These are phyloP conservation scores for Ditylenchus dipsaci DNA, from an alignment of 1,140 invertebrate genomes.

Conservation along the genomic window DNA sequence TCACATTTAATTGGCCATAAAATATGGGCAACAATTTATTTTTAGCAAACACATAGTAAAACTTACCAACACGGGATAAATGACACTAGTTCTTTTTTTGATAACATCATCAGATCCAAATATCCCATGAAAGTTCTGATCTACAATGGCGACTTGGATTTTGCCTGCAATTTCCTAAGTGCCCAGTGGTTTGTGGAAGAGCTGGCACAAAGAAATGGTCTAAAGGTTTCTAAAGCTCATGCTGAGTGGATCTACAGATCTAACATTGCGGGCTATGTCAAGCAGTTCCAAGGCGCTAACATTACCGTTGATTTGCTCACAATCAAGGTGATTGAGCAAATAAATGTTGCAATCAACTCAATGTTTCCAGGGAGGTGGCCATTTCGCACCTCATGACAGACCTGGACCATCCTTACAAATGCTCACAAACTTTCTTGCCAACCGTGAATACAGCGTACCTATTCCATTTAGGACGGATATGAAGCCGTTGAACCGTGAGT, in stretches of 20 bases:
- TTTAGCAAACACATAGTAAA: no score
- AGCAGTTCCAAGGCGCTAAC: constrained; percentile 23
- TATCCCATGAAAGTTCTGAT: constrained; percentile 57
- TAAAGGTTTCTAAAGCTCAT: background rate
- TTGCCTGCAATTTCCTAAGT: constrained; percentile 63
- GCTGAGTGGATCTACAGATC: constrained; percentile 10
- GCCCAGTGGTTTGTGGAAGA: constrained; percentile 62
- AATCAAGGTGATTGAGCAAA: constrained; percentile 5
- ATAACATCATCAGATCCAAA: constrained; percentile 28
- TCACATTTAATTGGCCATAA: no score
- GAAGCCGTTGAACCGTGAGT: background rate
- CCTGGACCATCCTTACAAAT: constrained; percentile 38
- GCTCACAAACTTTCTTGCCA: constrained; percentile 30
- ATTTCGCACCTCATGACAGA: constrained; percentile 34
- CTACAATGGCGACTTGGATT: constrained; percentile 62
- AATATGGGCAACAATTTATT: no score
- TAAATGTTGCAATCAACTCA: no score
- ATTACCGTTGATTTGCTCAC: constrained; percentile 30
- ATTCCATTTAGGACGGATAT: constrained; percentile 11
- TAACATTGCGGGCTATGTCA: constrained; percentile 31
- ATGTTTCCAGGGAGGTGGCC: constrained; percentile 25
- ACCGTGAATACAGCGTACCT: constrained; percentile 16
- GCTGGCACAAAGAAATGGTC: constrained; percentile 6
- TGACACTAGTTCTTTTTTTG: constrained; percentile 31
- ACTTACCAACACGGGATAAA: constrained; percentile 1